These are phyloP conservation scores for Propithecus perrieri DNA, from an alignment of 2,797 vertebrate species.

Conservation along the genomic window DNA sequence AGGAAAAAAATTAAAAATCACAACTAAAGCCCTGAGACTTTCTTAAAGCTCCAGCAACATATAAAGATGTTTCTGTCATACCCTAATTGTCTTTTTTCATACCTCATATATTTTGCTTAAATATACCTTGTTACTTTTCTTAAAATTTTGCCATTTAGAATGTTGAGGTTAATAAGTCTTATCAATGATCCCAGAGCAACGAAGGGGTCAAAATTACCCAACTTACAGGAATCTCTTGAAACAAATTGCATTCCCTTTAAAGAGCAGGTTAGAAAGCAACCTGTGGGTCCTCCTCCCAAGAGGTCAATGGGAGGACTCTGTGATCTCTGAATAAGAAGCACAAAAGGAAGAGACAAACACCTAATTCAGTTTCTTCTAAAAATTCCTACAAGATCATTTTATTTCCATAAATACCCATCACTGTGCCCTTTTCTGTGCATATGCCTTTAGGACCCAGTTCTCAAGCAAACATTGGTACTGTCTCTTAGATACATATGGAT, in stretches of 20 bases:
- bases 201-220: neutral
- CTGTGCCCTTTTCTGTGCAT: neutral
- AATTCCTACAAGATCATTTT: neutral
- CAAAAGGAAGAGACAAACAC: neutral
- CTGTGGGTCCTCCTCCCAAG: accelerated
- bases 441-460: neutral
- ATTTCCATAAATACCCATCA: neutral
- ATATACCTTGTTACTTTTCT: neutral
- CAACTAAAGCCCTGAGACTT: neutral
- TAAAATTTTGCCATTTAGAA: neutral
- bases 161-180: neutral
- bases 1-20: conserved; percentile 12
- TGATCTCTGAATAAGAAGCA: neutral
- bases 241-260: neutral
- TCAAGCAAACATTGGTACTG: neutral
- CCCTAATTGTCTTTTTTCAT: neutral
- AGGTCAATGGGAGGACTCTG: neutral
- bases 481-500: conserved; percentile 39
- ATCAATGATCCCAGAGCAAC: neutral
- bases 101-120: neutral
- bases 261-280: neutral
- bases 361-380: neutral
- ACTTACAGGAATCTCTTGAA: neutral
- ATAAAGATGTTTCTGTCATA: neutral
- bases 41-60: neutral